Evolutionary conservation across 2,888 invertebrate species (phyloP).

Genomic region (Microctonus aethiopoides): DNA sequence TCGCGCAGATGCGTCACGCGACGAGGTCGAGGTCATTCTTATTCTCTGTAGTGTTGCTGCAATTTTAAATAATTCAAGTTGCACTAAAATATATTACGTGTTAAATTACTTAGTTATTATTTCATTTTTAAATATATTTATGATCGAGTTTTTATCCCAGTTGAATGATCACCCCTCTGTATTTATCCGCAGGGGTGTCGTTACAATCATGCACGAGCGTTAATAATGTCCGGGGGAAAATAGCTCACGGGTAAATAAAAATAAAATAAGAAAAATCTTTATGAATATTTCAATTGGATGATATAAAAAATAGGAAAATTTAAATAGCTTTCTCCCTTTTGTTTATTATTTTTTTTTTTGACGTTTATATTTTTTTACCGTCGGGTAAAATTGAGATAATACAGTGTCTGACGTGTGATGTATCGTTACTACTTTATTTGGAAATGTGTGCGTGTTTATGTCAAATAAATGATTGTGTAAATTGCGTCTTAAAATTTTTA

Average conservation of each 20-base stretch:
- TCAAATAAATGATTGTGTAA: not conserved
- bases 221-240: conserved; percentile 3
- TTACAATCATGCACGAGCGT: not conserved
- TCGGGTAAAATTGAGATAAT: not conserved
- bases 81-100: too few species aligned
- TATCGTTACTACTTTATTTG: not conserved
- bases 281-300: not conserved
- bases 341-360: not conserved
- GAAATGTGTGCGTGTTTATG: not conserved
- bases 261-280: not conserved
- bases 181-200: not conserved
- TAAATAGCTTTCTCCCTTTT: not conserved
- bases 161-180: not conserved
- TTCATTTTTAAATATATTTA: not conserved
- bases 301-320: not conserved
- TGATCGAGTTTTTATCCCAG: not conserved
- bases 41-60: conserved; percentile 30
- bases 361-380: not conserved
- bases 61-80: not conserved
- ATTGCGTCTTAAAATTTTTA: conserved; percentile 9
- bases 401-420: not conserved
- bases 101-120: too few species aligned
- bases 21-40: conserved; percentile 44
- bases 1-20: conserved; percentile 27
- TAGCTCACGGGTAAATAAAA: not conserved